These are phyloP conservation scores for Galerucella nymphaeae DNA, from an alignment of 2,888 invertebrate species.

Conservation along the genomic window DNA sequence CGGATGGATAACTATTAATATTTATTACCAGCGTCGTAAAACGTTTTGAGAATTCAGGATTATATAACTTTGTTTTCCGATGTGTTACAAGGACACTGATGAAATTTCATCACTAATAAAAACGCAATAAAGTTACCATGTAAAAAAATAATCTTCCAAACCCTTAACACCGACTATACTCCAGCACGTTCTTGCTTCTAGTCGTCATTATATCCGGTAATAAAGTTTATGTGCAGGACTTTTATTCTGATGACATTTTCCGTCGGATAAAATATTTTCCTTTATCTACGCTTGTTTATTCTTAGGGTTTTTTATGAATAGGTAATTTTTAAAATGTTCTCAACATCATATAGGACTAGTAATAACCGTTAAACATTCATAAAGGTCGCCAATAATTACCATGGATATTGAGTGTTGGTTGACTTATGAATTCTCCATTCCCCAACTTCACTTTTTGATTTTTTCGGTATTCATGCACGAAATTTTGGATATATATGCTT, in stretches of 20 bases:
- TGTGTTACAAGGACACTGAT: neutral
- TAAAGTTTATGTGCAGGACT: conserved; percentile 51
- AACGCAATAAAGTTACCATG: neutral
- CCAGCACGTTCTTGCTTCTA: neutral
- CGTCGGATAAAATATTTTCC: neutral
- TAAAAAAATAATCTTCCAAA: neutral
- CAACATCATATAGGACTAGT: conserved; percentile 41
- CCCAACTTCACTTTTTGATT: conserved; percentile 45
- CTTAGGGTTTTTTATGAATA: conserved; percentile 14
- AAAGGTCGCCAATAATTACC: conserved; percentile 60
- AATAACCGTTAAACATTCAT: conserved; percentile 59
- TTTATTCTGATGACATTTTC: conserved; percentile 52
- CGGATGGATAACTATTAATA: neutral
- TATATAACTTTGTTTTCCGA: neutral
- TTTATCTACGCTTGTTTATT: neutral
- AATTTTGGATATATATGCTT: conserved; percentile 60
- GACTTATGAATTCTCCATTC: conserved; percentile 51
- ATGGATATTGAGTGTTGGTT: conserved; percentile 60
- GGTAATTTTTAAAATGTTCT: conserved; percentile 4
- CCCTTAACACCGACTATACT: neutral
- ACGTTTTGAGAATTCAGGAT: neutral
- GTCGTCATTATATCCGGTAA: conserved; percentile 35
- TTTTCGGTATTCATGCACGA: conserved; percentile 53
- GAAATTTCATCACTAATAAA: neutral
- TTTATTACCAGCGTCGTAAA: neutral